Evolutionary conservation across 2,888 invertebrate genomes (phyloP).

Genomic region (Pseudeuparius sepicola): DNA sequence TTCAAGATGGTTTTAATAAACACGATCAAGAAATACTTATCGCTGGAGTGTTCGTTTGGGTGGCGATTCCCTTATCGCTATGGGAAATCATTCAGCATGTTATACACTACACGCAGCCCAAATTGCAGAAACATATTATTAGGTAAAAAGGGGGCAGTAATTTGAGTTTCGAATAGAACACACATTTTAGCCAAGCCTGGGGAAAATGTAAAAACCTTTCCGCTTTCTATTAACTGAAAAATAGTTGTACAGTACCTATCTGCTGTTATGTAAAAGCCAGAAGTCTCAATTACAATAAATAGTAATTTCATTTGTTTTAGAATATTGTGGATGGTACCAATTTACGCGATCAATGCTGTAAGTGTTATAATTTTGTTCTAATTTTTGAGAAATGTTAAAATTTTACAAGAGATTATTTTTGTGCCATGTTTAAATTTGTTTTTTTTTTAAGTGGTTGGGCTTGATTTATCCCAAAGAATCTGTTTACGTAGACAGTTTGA

Average conservation of each 20-base stretch:
- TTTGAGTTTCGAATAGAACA: too few relatives aligned
- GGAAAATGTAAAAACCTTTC: slow-evolving; percentile 2
- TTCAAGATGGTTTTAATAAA: slow-evolving; percentile 67
- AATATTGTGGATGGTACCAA: slow-evolving; percentile 96
- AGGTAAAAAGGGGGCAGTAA: slow-evolving; percentile 48
- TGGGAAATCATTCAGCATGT: slow-evolving; percentile 94
- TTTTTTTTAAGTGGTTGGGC: slow-evolving; percentile 65
- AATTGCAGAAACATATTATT: slow-evolving; percentile 87
- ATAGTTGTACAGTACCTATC: background rate
- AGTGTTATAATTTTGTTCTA: too few relatives aligned
- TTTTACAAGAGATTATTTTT: slow-evolving; percentile 5
- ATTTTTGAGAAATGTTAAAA: too few relatives aligned
- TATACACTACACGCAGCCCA: slow-evolving; percentile 86
- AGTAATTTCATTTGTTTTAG: slow-evolving; percentile 42
- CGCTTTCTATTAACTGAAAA: too few relatives aligned
- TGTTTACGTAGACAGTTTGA: slow-evolving; percentile 83
- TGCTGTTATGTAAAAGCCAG: too few relatives aligned
- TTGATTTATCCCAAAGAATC: slow-evolving; percentile 77
- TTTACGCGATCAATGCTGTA: slow-evolving; percentile 90
- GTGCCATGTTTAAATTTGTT: slow-evolving; percentile 3
- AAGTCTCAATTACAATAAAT: too few relatives aligned
- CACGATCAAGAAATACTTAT: slow-evolving; percentile 74
- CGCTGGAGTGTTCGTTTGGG: slow-evolving; percentile 83
- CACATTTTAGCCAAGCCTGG: background rate
- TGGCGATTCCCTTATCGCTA: slow-evolving; percentile 84